Conservation (phyloP, 2,113 vertebrate genomes). For the Anarrhichthys ocellatus region DNA sequence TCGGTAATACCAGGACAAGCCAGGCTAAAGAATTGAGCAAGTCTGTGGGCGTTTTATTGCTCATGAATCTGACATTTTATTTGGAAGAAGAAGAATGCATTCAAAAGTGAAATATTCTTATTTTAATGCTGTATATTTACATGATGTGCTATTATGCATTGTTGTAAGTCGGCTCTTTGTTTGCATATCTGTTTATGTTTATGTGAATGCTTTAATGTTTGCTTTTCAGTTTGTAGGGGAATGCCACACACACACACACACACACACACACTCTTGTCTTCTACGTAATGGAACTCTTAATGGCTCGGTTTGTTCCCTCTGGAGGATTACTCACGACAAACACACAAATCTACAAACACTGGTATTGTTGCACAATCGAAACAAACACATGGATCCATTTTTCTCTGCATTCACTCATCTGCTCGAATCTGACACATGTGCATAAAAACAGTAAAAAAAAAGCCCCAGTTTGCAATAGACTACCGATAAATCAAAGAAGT, state of each 20-base stretch:
- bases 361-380: constrained; percentile 4
- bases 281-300: constrained; percentile 2
- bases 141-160: not conserved
- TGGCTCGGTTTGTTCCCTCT: constrained; percentile 25
- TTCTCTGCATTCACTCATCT: constrained; percentile 31
- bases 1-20: not conserved
- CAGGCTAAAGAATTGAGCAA: not conserved
- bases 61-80: not conserved
- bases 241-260: constrained; percentile 3
- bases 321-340: constrained; percentile 17
- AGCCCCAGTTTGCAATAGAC: not conserved
- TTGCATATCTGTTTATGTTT: constrained; percentile 24
- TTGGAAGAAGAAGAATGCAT: not conserved
- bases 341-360: constrained; percentile 16
- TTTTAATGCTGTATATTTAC: not conserved
- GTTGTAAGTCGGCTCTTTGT: not conserved
- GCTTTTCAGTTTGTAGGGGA: not conserved
- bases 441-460: constrained; percentile 4
- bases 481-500: not conserved
- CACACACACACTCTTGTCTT: constrained; percentile 4
- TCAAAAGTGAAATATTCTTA: not conserved
- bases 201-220: constrained; percentile 20
- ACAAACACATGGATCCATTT: constrained; percentile 43
- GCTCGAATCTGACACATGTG: constrained; percentile 22
- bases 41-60: not conserved